A percentile compares a stretch with the other conserved stretches of the same genome.
Evolutionary conservation across 1,140 invertebrate genomes (phyloP).

Genomic region (Drosophila sturtevanti): DNA sequence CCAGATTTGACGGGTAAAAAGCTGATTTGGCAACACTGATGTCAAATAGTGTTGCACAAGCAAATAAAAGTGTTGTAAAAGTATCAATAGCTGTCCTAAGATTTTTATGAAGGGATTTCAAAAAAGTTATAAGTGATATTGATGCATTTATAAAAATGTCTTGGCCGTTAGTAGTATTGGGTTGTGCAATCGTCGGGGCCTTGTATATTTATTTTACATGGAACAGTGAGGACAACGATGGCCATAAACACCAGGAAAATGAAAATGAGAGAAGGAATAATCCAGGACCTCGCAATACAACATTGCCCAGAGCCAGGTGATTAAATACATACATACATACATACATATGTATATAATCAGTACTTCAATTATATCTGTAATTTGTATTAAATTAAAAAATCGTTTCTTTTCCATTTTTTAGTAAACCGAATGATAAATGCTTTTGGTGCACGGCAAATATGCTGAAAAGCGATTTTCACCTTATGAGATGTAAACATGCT

Average conservation of each 20-base stretch:
- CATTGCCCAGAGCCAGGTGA: not conserved
- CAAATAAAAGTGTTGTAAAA: too few species aligned
- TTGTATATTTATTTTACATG: not conserved
- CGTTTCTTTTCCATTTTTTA: constrained; percentile 19
- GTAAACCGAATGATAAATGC: constrained; percentile 47
- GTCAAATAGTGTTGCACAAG: too few species aligned
- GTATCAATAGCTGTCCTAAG: too few species aligned
- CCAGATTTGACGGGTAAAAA: too few species aligned
- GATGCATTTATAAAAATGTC: not conserved
- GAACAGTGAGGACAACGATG: not conserved
- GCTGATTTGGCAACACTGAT: too few species aligned
- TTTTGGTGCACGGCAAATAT: constrained; percentile 19
- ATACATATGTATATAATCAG: not conserved
- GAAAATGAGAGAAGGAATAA: not conserved
- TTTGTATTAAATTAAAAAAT: not conserved
- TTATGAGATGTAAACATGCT: constrained; percentile 50
- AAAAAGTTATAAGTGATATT: not conserved
- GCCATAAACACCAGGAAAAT: not conserved
- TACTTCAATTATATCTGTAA: not conserved
- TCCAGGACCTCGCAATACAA: not conserved
- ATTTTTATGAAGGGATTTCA: not conserved
- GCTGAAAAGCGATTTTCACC: constrained; percentile 9
- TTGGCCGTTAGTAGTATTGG: not conserved
- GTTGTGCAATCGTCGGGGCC: not conserved
- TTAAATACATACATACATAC: too few species aligned